A percentile compares a stretch with the other conserved stretches of the same genome.
Evolutionary conservation across 1,140 invertebrate genomes (phyloP).

Genomic region (Agrilus planipennis): DNA sequence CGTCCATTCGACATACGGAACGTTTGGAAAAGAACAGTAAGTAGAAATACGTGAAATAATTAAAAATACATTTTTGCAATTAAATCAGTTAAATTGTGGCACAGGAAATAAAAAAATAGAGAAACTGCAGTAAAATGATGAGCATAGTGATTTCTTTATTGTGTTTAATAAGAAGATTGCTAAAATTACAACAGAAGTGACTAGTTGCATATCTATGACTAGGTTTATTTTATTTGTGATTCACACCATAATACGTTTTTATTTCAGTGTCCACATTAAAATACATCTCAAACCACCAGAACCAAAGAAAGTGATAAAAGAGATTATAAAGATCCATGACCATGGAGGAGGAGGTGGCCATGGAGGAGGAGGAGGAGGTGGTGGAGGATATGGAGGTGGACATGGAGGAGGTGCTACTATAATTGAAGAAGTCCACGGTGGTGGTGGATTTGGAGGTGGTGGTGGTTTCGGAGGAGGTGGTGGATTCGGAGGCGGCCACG

Average conservation of each 20-base stretch:
- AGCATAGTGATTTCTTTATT: too few relatives aligned
- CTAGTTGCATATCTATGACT: too few relatives aligned
- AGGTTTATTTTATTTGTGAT: constrained; percentile 1
- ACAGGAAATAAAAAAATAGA: too few relatives aligned
- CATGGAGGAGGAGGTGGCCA: constrained; percentile 3
- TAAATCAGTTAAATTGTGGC: too few relatives aligned
- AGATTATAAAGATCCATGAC: constrained; percentile 6
- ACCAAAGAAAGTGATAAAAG: too few relatives aligned
- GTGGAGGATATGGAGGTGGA: too few relatives aligned
- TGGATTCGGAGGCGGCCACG: constrained; percentile 10
- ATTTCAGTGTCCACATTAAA: constrained; percentile 28
- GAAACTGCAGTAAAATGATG: too few relatives aligned
- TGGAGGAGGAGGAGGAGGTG: constrained; percentile 13
- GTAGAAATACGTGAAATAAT: too few relatives aligned
- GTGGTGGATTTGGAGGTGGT: not conserved
- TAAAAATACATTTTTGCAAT: too few relatives aligned
- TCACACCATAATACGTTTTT: constrained; percentile 9
- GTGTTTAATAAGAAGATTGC: too few relatives aligned
- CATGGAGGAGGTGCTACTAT: constrained; percentile 5
- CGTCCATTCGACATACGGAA: too few relatives aligned
- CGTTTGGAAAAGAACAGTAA: constrained; percentile 32
- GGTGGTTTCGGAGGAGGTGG: not conserved
- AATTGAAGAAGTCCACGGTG: not conserved
- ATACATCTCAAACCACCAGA: constrained; percentile 22
- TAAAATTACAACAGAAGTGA: too few relatives aligned